These are phyloP conservation scores for Etheostoma cragini DNA, from an alignment of 2,113 vertebrate species.

Conservation along the genomic window DNA sequence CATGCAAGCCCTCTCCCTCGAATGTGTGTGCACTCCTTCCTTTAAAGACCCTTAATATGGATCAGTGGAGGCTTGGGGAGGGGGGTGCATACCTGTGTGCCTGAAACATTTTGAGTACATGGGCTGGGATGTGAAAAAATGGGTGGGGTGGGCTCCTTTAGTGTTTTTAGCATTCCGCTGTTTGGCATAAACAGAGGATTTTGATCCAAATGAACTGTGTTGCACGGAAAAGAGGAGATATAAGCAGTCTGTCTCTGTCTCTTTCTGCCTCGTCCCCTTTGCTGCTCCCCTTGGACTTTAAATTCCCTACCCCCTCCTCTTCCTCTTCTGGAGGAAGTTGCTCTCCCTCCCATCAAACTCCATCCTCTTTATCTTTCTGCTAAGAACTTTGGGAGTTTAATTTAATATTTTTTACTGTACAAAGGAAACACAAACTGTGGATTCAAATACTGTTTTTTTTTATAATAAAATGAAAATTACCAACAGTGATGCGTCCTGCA, in stretches of 20 bases:
- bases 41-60: constrained; percentile 74
- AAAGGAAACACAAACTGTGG: constrained; percentile 86
- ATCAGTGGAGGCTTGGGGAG: constrained; percentile 76
- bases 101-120: constrained; percentile 75
- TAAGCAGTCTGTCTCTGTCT: constrained; percentile 49
- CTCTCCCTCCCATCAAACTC: constrained; percentile 74
- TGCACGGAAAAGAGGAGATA: constrained; percentile 79
- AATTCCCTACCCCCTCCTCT: constrained; percentile 22
- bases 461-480: constrained; percentile 86
- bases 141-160: constrained; percentile 84
- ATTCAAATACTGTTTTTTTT: constrained; percentile 81
- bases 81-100: constrained; percentile 77
- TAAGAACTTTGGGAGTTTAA: constrained; percentile 83
- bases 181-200: constrained; percentile 84
- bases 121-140: constrained; percentile 65
- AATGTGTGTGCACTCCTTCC: constrained; percentile 81
- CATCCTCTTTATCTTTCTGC: constrained; percentile 82
- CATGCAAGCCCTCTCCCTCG: constrained; percentile 75
- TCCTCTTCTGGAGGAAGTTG: constrained; percentile 31
- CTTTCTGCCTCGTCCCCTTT: constrained; percentile 76
- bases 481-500: constrained; percentile 52
- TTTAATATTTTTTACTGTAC: constrained; percentile 90
- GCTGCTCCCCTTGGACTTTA: constrained; percentile 79
- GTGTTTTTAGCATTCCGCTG: constrained; percentile 82
- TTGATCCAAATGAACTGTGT: constrained; percentile 86